phyloP scores from a whole-genome alignment of 2,888 invertebrate species.

The Agrotis ipsilon region DNA sequence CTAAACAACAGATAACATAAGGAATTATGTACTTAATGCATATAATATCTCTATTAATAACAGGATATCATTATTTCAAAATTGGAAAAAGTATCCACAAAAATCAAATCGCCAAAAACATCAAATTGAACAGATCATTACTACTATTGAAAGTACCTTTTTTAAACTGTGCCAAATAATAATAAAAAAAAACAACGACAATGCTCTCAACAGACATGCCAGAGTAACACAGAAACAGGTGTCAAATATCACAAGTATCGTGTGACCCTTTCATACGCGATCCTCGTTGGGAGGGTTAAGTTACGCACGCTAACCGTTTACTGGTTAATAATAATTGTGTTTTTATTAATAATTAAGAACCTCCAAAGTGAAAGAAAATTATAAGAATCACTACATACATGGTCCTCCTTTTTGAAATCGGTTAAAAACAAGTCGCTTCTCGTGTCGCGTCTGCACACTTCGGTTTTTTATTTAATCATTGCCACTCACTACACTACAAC shows the following conservation, averaged over 20 bases:
- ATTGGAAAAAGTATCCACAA: too few species aligned
- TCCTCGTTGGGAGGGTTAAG: constrained; percentile 14
- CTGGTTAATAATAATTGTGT: constrained; percentile 22
- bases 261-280: constrained; percentile 37
- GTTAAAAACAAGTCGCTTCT: too few species aligned
- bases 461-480: too few species aligned
- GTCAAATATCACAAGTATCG: constrained; percentile 44
- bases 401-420: too few species aligned
- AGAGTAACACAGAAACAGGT: constrained; percentile 34
- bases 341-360: constrained; percentile 4
- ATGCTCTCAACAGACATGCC: constrained; percentile 5
- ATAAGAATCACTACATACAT: not conserved
- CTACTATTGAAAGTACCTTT: not conserved
- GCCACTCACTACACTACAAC: too few species aligned
- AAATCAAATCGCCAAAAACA: too few species aligned
- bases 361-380: not conserved
- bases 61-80: too few species aligned
- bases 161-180: constrained; percentile 1
- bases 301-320: constrained; percentile 37
- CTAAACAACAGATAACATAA: not conserved
- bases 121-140: too few species aligned
- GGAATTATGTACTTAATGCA: not conserved
- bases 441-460: too few species aligned
- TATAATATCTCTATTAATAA: not conserved
- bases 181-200: constrained; percentile 16